Percentiles rank a stretch among this genome's conserved stretches.
phyloP scores from a whole-genome alignment of 1,140 invertebrate genomes.

The Eciton burchellii region DNA sequence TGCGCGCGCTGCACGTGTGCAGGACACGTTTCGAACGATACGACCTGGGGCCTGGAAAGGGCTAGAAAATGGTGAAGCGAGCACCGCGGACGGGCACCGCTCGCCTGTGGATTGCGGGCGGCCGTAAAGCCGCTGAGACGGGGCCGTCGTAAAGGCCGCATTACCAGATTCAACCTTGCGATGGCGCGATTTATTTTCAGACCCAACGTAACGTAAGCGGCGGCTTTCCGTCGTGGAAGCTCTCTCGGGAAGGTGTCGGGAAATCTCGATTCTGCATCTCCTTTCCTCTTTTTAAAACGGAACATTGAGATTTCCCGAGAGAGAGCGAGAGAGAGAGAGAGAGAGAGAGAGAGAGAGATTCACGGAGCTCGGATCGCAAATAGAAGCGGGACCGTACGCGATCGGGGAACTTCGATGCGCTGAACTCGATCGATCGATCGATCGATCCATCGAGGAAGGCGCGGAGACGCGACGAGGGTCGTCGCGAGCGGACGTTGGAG shows the following conservation, averaged over 20 bases:
- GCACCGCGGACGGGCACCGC: conserved; percentile 4
- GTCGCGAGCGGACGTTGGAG: conserved; percentile 54
- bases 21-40: conserved; percentile 67
- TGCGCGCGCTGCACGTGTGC: conserved; percentile 66
- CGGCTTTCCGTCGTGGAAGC: background rate
- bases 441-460: conserved; percentile 65
- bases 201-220: background rate
- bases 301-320: background rate
- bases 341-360: background rate
- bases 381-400: background rate
- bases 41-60: too few species aligned
- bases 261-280: background rate
- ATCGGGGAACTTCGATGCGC: background rate
- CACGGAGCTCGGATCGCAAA: background rate
- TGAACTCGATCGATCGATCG: conserved; percentile 8
- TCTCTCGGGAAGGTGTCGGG: background rate
- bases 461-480: conserved; percentile 50
- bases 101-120: conserved; percentile 36
- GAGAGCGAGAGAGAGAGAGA: background rate
- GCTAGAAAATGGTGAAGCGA: conserved; percentile 25
- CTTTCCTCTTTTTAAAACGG: background rate
- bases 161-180: conserved; percentile 25
- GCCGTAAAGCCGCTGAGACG: too few species aligned
- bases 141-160: conserved; percentile 44
- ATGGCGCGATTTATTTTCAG: conserved; percentile 25